Evolutionary conservation across 2,888 invertebrate species (phyloP).

Genomic region (Chloroclysta siterata): DNA sequence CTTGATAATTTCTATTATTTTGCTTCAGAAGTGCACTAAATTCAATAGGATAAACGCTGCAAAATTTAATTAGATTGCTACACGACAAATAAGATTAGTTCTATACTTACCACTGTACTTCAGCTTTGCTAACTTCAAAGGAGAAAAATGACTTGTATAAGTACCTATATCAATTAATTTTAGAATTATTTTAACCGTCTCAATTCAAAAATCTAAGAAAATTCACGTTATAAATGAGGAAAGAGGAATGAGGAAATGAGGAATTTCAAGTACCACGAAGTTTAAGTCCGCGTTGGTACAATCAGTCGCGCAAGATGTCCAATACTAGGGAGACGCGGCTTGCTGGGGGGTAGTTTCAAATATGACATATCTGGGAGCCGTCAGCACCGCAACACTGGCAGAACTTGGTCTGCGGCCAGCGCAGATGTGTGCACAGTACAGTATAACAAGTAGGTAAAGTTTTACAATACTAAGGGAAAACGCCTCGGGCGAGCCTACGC

Average conservation of each 20-base stretch:
- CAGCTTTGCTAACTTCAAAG: no score
- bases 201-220: no score
- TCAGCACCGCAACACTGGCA: constrained; percentile 75
- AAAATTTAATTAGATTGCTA: no score
- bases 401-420: constrained; percentile 80
- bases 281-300: constrained; percentile 49
- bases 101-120: no score
- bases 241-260: no score
- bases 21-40: no score
- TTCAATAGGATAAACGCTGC: no score
- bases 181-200: no score
- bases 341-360: constrained; percentile 59
- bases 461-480: constrained; percentile 63
- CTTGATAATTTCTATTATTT: constrained; percentile 33
- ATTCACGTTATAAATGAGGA: no score
- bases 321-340: constrained; percentile 49
- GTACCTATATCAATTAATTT: no score
- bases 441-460: constrained; percentile 58
- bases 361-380: constrained; percentile 82
- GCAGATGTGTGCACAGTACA: constrained; percentile 65
- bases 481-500: constrained; percentile 73
- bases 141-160: no score
- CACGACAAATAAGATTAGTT: no score
- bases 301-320: constrained; percentile 74
- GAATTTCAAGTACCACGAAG: constrained; percentile 49